Evolutionary conservation across 2,888 invertebrate genomes (phyloP), one percentile per base, ranked within the genome.

Genomic region (Agrotis ipsilon): DNA sequence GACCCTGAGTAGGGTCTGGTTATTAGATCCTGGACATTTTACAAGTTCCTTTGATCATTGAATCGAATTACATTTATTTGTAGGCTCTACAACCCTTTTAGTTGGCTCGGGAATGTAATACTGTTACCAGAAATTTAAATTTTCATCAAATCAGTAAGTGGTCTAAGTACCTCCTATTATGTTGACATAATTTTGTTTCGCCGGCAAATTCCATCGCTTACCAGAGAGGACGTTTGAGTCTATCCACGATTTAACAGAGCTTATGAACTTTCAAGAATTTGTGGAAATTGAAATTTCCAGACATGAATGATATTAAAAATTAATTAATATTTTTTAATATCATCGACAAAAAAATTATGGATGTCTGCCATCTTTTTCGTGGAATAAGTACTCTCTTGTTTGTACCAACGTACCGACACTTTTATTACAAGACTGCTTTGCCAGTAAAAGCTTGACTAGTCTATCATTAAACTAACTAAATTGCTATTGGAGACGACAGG

Each of bases 41-140:
- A 74, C 54, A 55, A 62, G 46, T 51, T 55, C 59, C 32, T 78
- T 75, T 70, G 66, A 66, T 66, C 54, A 27, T 71, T 68, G 62
- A 78, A 73, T 77, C 55, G 27, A 46, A 70, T 70, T 66, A 49
- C 19, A 63, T 75, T 66, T 75, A 39, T 57, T 43, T 46, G 65
- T 58, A 43, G 6, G 14, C 39, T 19, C 16, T 68, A 58, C 39
- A 39, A 39, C 4, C 18, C 14, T 43, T 75, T 48, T 52, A 62
- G 45, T 9, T 59, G 18, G 48, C 24, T 49, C 24, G 58, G 32
- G 52, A 52, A 69, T 69, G 51, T 68, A 19, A 46, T 52, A 27
- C 11, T 13, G 45, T 46, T n/a, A 3, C 21, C 14, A 58, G 32
- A 51, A 58, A 58, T 45, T 39, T 43, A 11, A 48, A 54, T 48